Conservation (phyloP, 2,797 vertebrate species). For the Parambassis ranga region DNA sequence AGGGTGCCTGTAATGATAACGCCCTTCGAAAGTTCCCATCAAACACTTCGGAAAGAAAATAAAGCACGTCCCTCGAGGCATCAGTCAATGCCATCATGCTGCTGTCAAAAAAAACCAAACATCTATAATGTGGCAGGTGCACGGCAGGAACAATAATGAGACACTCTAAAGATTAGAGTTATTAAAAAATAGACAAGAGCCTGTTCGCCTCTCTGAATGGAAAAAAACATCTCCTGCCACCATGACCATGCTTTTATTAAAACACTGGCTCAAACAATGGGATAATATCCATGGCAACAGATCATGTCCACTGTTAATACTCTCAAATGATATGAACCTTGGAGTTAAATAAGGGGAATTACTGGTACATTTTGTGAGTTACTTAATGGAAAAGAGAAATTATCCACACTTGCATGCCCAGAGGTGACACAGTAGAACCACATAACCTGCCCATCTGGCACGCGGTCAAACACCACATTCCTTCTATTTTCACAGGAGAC, state of each 20-base stretch:
- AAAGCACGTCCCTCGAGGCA: not conserved
- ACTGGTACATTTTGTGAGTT: not conserved
- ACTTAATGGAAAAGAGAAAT: not conserved
- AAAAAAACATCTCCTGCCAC: not conserved
- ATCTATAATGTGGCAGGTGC: not conserved
- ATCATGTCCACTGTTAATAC: not conserved
- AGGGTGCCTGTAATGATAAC: too few species aligned
- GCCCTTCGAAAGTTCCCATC: too few species aligned
- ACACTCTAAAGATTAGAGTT: conserved; percentile 15
- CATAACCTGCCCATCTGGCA: too few species aligned
- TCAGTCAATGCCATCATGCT: conserved; percentile 1
- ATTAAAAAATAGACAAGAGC: not conserved
- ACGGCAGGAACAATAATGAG: not conserved
- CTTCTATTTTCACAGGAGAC: too few species aligned
- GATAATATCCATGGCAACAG: conserved; percentile 19
- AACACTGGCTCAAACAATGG: not conserved
- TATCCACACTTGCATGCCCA: too few species aligned
- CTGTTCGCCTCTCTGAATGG: not conserved
- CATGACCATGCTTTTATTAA: conserved; percentile 2
- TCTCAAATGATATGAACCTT: not conserved
- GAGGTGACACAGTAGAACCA: too few species aligned
- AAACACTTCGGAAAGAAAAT: too few species aligned
- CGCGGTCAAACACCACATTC: too few species aligned
- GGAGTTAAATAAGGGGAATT: not conserved
- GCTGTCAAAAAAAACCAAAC: not conserved